Percentiles rank a stretch among this genome's conserved stretches.
Evolutionary conservation across 23 tunicate genomes (phyloP).

Genomic region (Styela plicata): DNA sequence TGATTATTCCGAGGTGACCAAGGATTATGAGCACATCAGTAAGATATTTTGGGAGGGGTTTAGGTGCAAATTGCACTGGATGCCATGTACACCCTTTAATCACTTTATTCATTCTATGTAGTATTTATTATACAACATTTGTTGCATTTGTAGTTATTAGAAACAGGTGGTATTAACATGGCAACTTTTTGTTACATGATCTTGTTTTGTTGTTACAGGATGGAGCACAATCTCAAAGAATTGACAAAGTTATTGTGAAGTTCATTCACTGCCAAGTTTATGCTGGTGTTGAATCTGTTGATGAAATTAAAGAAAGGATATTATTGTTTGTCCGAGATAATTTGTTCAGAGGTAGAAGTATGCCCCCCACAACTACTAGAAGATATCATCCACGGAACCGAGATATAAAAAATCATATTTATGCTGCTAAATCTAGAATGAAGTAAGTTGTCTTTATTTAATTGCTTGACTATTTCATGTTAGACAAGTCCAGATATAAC

Average conservation of each 20-base stretch:
- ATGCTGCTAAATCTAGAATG: not conserved
- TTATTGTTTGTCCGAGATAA: not conserved
- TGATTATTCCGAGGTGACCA: too few relatives aligned
- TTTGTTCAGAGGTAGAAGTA: not conserved
- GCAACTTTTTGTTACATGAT: not conserved
- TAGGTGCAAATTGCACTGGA: too few relatives aligned
- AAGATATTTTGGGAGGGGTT: too few relatives aligned
- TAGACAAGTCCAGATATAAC: too few relatives aligned
- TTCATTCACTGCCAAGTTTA: constrained; percentile 2
- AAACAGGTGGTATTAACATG: too few relatives aligned
- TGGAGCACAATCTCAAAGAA: not conserved
- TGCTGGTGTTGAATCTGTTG: not conserved
- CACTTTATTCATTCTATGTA: too few relatives aligned
- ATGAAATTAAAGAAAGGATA: not conserved
- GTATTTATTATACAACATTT: too few relatives aligned
- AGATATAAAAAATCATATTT: constrained; percentile 7
- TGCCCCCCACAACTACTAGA: not conserved
- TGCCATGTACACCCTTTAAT: too few relatives aligned
- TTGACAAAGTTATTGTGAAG: constrained; percentile 3
- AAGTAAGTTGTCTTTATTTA: too few relatives aligned
- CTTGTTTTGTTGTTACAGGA: not conserved
- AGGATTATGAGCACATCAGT: too few relatives aligned
- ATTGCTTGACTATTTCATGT: too few relatives aligned
- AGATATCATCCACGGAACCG: not conserved
- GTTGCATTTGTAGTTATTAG: too few relatives aligned